Evolutionary conservation across 2,113 vertebrate genomes (phyloP), one percentile per base, ranked within the genome.

Genomic region (Pseudorectes ferrugineus): DNA sequence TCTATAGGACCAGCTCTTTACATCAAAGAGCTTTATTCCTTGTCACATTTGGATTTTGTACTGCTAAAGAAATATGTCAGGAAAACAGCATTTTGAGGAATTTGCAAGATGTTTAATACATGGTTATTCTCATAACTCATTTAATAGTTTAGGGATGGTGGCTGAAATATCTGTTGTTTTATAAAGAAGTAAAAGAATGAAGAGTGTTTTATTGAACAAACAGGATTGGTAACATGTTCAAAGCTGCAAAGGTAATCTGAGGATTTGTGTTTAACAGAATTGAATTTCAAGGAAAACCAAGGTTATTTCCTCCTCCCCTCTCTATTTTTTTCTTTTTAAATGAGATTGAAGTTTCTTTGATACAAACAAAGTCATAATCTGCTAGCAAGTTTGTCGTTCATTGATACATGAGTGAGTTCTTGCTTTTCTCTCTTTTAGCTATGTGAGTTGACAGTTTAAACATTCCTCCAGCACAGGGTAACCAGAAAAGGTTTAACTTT

Each of bases 281-380:
- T 78, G 35, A 88, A 84, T 95, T 97, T 95, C 67, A 90, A 96
- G 83, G 89, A 95, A 68, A 95, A 58, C 10, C 84, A 92, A 63
- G 90, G 61, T 68, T 86, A 92, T 48, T 88, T 10, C 38, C 9
- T 29, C 7, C 2, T 28, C 2, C 3, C 9, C 2, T 19, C 9
- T 23, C 6, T 1, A n/a, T 25, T 28, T 20, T 76, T 43, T 55
- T 38, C 45, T 62, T 28, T 49, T n/a, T 11, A 17, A 83, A 49
- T 59, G 52, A 72, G 19, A n/a, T 26, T 78, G 57, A 67, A 68
- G 25, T 80, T 80, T 80, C 35, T 58, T 25, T 68, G 40, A 77
- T 68, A 40, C 12, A 92, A 94, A 92, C 36, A 90, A 68, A 55
- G 85, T 48, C 42, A 77, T 55, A 71, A 77, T 78, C 19, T 96